phyloP scores from a whole-genome alignment of 2,797 vertebrate species.

The Coracias cyanogaster region DNA sequence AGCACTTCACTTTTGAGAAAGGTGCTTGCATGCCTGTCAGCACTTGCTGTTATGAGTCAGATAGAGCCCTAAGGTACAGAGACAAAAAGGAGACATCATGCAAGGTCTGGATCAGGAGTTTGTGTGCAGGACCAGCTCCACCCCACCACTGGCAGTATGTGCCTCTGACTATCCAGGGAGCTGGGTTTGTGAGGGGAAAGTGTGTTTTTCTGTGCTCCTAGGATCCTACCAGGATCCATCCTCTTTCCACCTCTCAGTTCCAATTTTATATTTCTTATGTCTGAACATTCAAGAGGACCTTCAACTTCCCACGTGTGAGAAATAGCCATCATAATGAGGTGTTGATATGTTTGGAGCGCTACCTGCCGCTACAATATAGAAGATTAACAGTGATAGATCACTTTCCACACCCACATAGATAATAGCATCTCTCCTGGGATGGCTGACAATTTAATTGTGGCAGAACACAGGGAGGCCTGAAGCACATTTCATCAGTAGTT shows the following conservation, averaged over 20 bases:
- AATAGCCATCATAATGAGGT: not conserved
- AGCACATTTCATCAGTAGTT: slow-evolving; percentile 32
- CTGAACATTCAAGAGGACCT: not conserved
- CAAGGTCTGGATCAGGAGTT: not conserved
- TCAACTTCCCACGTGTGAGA: not conserved
- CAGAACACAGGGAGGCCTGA: not conserved
- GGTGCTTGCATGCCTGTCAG: not conserved
- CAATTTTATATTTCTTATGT: not conserved
- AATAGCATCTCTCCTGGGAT: not conserved
- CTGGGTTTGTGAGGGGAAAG: not conserved
- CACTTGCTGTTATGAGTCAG: not conserved
- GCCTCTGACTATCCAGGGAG: not conserved
- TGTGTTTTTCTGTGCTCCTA: not conserved
- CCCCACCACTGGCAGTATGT: rapidly evolving
- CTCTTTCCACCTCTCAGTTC: not conserved
- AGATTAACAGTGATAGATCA: slow-evolving; percentile 18
- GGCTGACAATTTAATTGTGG: slow-evolving; percentile 35
- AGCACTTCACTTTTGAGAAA: not conserved
- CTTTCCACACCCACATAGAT: slow-evolving; percentile 12
- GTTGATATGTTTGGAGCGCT: not conserved
- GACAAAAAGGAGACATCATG: not conserved
- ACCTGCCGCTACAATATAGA: not conserved
- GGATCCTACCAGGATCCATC: not conserved
- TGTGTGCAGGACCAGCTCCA: not conserved
- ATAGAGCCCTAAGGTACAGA: rapidly evolving